phyloP scores from a whole-genome alignment of 2,888 invertebrate species.

The Lacanobia oleracea region DNA sequence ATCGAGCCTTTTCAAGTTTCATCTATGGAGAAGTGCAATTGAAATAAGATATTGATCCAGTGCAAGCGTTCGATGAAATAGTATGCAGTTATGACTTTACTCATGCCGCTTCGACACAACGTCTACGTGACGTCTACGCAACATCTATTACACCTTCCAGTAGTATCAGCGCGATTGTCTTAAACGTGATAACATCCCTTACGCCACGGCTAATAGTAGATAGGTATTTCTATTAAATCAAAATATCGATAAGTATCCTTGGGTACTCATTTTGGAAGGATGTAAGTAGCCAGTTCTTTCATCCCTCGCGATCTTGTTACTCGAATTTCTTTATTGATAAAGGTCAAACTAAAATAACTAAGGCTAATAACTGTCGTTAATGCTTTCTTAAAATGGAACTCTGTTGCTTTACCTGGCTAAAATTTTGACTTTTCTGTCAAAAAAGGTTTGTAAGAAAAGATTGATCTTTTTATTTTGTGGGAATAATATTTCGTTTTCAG shows the following conservation, averaged over 20 bases:
- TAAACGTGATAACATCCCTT: background rate
- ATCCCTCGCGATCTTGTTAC: conserved; percentile 1
- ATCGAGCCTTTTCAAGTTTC: too few species aligned
- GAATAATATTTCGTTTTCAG: background rate
- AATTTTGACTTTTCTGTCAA: conserved; percentile 5
- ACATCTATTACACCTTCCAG: background rate
- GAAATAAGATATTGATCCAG: too few species aligned
- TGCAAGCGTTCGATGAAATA: too few species aligned
- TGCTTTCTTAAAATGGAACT: background rate
- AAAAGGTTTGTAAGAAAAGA: conserved; percentile 16
- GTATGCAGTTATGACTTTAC: too few species aligned
- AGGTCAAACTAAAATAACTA: conserved; percentile 23
- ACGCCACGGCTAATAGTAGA: background rate
- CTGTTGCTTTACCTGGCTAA: background rate
- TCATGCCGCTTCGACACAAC: background rate
- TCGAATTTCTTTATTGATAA: conserved; percentile 1
- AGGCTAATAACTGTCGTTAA: background rate
- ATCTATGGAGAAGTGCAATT: too few species aligned
- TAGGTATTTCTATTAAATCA: background rate
- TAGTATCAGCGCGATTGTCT: background rate
- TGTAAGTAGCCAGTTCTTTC: background rate
- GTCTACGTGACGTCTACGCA: background rate
- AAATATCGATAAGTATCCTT: background rate
- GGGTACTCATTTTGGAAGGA: background rate
- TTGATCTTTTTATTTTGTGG: conserved; percentile 18